Conservation (phyloP, 2,113 vertebrate genomes). For the Benitochromis conjunctus region DNA sequence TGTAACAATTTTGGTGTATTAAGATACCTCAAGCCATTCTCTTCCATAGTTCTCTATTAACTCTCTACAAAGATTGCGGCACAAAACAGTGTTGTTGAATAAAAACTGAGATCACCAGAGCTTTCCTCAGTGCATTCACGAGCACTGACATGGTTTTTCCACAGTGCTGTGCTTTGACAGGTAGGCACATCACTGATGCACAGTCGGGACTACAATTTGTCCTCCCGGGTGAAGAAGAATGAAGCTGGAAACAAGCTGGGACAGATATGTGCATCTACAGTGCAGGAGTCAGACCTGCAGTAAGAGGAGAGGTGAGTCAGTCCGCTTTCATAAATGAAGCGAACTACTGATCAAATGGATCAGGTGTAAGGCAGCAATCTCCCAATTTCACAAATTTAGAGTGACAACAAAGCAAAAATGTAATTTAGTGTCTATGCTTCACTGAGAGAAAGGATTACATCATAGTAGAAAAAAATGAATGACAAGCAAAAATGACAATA, state of each 20-base stretch:
- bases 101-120: not conserved
- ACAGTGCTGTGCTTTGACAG: constrained; percentile 52
- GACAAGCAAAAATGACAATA: constrained; percentile 18
- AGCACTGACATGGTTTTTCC: constrained; percentile 57
- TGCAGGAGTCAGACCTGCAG: constrained; percentile 2
- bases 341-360: not conserved
- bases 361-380: not conserved
- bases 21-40: not conserved
- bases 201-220: constrained; percentile 35
- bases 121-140: constrained; percentile 36
- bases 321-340: not conserved
- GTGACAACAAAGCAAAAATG: accelerated
- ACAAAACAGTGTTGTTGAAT: not conserved
- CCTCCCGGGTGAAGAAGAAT: constrained; percentile 1
- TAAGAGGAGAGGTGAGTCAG: constrained; percentile 10
- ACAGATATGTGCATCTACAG: constrained; percentile 43
- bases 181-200: constrained; percentile 23
- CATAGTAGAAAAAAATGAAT: not conserved
- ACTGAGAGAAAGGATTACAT: not conserved
- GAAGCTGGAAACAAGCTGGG: constrained; percentile 55
- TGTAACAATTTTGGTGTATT: not conserved
- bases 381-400: not conserved
- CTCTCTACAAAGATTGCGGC: not conserved
- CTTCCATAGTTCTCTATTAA: not conserved
- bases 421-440: not conserved